Conservation (phyloP, 2,113 vertebrate genomes). For the Brienomyrus longianalis region DNA sequence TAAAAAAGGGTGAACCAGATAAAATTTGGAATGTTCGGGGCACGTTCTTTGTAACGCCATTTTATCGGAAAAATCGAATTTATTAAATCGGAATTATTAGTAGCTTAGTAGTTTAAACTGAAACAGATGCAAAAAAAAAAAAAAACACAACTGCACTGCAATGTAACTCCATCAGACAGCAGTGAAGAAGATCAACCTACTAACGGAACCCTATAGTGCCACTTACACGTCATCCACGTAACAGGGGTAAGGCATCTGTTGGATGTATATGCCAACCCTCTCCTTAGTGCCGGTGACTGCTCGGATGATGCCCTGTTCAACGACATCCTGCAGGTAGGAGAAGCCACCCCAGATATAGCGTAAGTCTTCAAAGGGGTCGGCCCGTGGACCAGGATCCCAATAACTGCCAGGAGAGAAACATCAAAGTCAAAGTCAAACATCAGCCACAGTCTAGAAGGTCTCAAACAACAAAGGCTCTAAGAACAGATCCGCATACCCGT, state of each 20-base stretch:
- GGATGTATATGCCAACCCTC: slow-evolving; percentile 86
- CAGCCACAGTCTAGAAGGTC: too few relatives aligned
- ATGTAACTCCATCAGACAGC: not conserved
- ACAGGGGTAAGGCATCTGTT: slow-evolving; percentile 98
- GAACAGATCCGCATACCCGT: slow-evolving; percentile 63
- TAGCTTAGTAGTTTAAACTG: not conserved
- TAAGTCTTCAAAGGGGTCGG: slow-evolving; percentile 96
- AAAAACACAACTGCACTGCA: not conserved
- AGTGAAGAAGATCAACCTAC: not conserved
- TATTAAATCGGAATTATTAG: not conserved
- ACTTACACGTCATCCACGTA: slow-evolving; percentile 95
- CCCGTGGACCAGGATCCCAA: slow-evolving; percentile 96
- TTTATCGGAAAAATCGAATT: not conserved
- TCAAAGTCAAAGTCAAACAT: too few relatives aligned
- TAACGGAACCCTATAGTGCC: not conserved
- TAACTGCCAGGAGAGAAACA: slow-evolving; percentile 64
- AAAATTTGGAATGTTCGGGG: not conserved
- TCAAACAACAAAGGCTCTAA: not conserved
- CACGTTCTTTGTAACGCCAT: not conserved
- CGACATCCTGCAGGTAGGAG: slow-evolving; percentile 84
- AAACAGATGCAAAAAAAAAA: not conserved
- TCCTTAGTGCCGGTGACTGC: slow-evolving; percentile 76
- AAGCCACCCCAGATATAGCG: slow-evolving; percentile 97
- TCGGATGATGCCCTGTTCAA: slow-evolving; percentile 87
- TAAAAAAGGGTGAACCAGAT: not conserved